A percentile compares a stretch with the other conserved stretches of the same genome.
Conservation (phyloP, 2,113 vertebrate genomes). For the Hiodon tergisus region DNA sequence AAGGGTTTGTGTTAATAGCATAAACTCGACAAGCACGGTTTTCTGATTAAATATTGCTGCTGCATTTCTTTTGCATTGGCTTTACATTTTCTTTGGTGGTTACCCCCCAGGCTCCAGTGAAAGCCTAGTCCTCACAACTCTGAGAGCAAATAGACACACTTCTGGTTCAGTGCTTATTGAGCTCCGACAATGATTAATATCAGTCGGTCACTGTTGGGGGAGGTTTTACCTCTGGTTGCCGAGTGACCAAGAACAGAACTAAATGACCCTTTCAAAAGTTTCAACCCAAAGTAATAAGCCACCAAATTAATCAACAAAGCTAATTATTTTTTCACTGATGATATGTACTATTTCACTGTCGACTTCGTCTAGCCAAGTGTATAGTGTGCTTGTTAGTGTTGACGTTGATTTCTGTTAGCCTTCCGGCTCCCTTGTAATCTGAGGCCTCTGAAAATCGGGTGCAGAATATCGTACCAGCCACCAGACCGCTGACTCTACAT, state of each 20-base stretch:
- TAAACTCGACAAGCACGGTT: no score
- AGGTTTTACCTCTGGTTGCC: not conserved
- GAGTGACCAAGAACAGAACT: slow-evolving; percentile 14
- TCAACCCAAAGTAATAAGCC: not conserved
- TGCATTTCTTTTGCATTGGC: no score
- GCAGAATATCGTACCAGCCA: no score
- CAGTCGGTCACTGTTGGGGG: not conserved
- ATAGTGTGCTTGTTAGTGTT: not conserved
- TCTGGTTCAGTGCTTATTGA: not conserved
- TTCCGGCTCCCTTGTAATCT: no score
- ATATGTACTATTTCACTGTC: no score
- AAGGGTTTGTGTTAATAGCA: not conserved
- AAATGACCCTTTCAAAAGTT: not conserved
- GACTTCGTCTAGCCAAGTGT: no score
- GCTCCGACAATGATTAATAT: slow-evolving; percentile 25
- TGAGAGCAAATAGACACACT: not conserved
- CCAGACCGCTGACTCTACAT: no score
- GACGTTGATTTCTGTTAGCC: no score
- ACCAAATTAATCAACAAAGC: not conserved
- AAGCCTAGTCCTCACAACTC: not conserved
- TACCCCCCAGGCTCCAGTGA: not conserved
- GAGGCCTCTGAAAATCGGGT: no score
- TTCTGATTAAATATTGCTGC: no score
- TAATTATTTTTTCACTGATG: not conserved
- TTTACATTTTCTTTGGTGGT: no score